These are phyloP conservation scores for Plodia interpunctella DNA, from an alignment of 1,140 invertebrate species.

Conservation along the genomic window DNA sequence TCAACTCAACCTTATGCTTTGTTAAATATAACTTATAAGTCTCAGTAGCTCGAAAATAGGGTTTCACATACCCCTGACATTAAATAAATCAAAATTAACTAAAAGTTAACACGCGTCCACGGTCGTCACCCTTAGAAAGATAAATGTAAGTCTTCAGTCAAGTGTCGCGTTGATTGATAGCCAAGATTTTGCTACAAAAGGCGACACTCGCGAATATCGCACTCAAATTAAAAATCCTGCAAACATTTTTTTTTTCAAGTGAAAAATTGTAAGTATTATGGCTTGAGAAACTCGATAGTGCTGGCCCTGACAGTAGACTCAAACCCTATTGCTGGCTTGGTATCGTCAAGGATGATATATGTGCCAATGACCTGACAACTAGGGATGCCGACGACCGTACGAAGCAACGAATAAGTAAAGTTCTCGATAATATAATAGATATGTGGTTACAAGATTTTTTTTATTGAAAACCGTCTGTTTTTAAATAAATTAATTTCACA, in stretches of 20 bases:
- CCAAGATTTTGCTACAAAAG: conserved; percentile 30
- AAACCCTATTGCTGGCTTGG: too few species aligned
- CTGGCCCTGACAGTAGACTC: too few species aligned
- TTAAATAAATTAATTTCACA: conserved; percentile 13
- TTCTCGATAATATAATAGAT: too few species aligned
- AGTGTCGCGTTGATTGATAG: conserved; percentile 52
- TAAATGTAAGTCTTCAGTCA: conserved; percentile 58
- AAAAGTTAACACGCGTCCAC: conserved; percentile 26
- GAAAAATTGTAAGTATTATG: background rate
- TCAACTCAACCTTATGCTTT: too few species aligned
- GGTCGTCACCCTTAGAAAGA: conserved; percentile 36
- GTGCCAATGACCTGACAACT: too few species aligned
- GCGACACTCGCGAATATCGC: conserved; percentile 5
- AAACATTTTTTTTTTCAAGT: background rate
- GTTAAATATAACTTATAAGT: too few species aligned
- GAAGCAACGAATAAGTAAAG: too few species aligned
- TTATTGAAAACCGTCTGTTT: background rate
- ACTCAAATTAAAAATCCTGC: background rate
- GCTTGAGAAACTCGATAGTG: too few species aligned
- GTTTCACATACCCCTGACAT: background rate
- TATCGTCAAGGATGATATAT: too few species aligned
- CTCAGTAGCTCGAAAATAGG: too few species aligned
- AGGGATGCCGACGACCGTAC: too few species aligned
- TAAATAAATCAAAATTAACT: conserved; percentile 25
- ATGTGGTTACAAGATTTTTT: background rate